phyloP scores from a whole-genome alignment of 2,113 vertebrate genomes.

The Sphyrna mokarran region DNA sequence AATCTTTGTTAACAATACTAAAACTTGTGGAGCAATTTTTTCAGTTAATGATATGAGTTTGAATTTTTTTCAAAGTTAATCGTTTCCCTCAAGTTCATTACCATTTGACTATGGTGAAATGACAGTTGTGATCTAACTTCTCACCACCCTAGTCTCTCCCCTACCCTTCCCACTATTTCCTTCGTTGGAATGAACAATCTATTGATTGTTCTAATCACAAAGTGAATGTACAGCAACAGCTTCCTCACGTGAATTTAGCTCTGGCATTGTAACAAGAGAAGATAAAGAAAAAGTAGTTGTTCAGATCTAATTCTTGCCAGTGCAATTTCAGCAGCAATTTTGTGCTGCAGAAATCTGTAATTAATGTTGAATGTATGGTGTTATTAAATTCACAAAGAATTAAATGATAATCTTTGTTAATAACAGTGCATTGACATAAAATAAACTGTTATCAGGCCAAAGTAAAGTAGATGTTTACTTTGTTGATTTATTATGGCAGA shows the following conservation, averaged over 20 bases:
- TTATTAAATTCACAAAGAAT: not conserved
- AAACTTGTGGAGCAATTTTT: too few relatives aligned
- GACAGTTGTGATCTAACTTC: not conserved
- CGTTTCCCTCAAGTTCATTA: too few relatives aligned
- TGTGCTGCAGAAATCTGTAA: not conserved
- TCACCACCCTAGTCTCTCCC: too few relatives aligned
- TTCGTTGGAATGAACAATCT: not conserved
- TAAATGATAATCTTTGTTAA: not conserved
- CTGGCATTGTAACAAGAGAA: not conserved
- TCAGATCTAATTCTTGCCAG: not conserved
- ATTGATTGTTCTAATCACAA: not conserved
- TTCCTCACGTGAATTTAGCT: not conserved
- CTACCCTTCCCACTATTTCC: not conserved
- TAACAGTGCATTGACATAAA: not conserved
- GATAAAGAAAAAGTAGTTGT: not conserved
- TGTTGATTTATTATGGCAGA: not conserved
- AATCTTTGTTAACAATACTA: too few relatives aligned
- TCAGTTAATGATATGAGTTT: too few relatives aligned
- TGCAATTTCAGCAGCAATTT: not conserved
- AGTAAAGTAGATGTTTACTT: not conserved
- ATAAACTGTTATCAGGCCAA: not conserved
- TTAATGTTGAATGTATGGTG: not conserved
- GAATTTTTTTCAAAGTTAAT: too few relatives aligned
- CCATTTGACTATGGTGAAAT: not conserved
- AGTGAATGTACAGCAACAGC: not conserved